Conservation (phyloP, 2,797 vertebrate species). For the Brotogeris chrysoptera region DNA sequence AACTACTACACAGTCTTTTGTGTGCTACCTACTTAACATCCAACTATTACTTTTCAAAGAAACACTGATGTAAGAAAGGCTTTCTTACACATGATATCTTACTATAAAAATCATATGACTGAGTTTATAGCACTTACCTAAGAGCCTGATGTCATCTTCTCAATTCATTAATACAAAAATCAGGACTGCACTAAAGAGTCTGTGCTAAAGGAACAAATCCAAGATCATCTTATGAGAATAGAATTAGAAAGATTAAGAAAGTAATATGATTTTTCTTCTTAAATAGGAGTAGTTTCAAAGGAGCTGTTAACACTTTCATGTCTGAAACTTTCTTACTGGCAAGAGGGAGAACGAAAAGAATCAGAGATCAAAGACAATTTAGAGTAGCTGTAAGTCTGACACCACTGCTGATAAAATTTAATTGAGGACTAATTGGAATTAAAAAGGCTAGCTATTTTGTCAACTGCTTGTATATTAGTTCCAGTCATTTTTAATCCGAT, state of each 20-base stretch:
- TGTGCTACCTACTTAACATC: conserved; percentile 38
- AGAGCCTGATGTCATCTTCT: conserved; percentile 70
- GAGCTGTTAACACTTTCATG: conserved; percentile 65
- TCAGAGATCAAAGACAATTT: conserved; percentile 39
- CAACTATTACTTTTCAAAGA: conserved; percentile 56
- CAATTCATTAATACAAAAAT: conserved; percentile 74
- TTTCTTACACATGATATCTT: conserved; percentile 48
- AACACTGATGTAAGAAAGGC: conserved; percentile 14
- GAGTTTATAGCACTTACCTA: conserved; percentile 71
- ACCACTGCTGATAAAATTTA: conserved; percentile 32
- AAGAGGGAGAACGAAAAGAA: conserved; percentile 12
- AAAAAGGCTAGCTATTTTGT: conserved; percentile 63
- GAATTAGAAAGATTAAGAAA: conserved; percentile 77
- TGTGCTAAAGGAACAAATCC: conserved; percentile 73
- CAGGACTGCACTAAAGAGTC: conserved; percentile 60
- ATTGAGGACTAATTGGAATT: conserved; percentile 64
- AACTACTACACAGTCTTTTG: conserved; percentile 60
- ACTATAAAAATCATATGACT: conserved; percentile 60
- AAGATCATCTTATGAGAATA: conserved; percentile 74
- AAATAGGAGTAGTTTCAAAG: conserved; percentile 72
- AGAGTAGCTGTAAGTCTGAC: conserved; percentile 7
- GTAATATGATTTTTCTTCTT: conserved; percentile 73
- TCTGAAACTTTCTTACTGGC: conserved; percentile 48
- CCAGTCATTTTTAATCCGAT: conserved; percentile 61
- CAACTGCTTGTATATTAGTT: conserved; percentile 50